Evolutionary conservation across 2,797 vertebrate species (phyloP), one percentile per base, ranked within the genome.

Genomic region (Hylomyscus alleni): DNA sequence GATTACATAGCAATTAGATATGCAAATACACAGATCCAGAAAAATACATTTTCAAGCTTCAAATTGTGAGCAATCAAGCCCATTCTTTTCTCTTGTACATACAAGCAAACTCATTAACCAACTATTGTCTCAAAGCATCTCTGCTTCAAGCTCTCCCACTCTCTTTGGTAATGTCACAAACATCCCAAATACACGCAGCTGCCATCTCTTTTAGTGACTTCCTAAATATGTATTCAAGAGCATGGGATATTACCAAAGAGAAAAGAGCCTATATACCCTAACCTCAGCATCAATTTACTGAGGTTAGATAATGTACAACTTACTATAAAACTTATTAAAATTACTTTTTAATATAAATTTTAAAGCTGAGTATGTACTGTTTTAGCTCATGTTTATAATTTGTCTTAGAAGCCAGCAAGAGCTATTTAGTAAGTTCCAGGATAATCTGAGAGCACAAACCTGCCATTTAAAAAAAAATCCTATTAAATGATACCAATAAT

Each of bases 1-100:
- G 98, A 99, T 99, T 99, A 98, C 98, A 98, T 44, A 98, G 98
- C 98, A 99, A 99, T 99, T 99, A 99, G 97, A 98, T 97, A 99
- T 98, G 98, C 98, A 98, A 98, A 99, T 98, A 96, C 6, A 37
- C 87, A 89, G 95, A 98, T 96, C 95, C 65, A 95, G 98, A 98
- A 98, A 98, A 98, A 98, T 60, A 92, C 97, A 98, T 98, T 97
- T 97, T 81, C 95, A 98, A 97, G 98, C 94, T 92, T 98, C 98
- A 98, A 97, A 98, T 97, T 98, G 97, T 98, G 95, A 98, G 98
- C 97, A 99, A 99, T 99, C 99, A 99, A 96, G 96, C 94, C 97
- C 96, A 99, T 99, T 99, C 98, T 98, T 96, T 98, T 96, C 97
- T 97, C 95, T 95, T 95, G 92, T 97, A 98, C 56, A 97, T 86